Evolutionary conservation across 2,888 invertebrate genomes (phyloP), one percentile per base, ranked within the genome.

Genomic region (Cosmia pyralina): DNA sequence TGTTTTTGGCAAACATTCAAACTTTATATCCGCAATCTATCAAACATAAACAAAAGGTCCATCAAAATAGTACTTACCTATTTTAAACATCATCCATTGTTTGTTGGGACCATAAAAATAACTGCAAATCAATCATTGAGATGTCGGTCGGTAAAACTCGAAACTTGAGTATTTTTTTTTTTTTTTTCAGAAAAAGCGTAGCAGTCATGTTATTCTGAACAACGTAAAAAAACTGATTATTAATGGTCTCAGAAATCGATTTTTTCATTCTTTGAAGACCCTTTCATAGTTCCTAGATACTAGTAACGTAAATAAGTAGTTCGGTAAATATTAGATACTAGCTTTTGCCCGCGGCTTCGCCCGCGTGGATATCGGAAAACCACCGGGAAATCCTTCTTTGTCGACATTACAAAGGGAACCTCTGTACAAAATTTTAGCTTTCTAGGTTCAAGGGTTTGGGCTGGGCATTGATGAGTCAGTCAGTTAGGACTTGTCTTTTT

Each of bases 1-100:
- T 55, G 28, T 53, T 77, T 77, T 77, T 81, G 80, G 76, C 81
- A 83, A 72, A 55, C 55, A n/a, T 79, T 76, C 75, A 77, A 74
- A 66, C 19, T 69, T 71, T 69, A 65, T 65, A 66, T 74, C 67
- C 59, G 63, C 65, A 57, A 63, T 52, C 58, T 64, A 67, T 69
- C 46, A 64, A 34, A 69, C 69, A 81, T 81, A 69, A 59, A 69
- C 69, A 81, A 80, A 69, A 59, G 67, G 46, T 44, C 53, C n/a
- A 55, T 67, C 34, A 38, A 52, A 69, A 69, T 46, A 59, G 22
- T 64, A 48, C 10, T 4, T 63, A 38, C 10, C 7, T 63, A 38
- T 77, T 58, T 65, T 52, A 38, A 64, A 75, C n/a, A 48, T 48
- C 34, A 46, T n/a, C 41, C 34, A 77, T 67, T 77, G 57, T 77